phyloP scores from a whole-genome alignment of 2,888 invertebrate genomes.

The Synergus gifuensis region DNA sequence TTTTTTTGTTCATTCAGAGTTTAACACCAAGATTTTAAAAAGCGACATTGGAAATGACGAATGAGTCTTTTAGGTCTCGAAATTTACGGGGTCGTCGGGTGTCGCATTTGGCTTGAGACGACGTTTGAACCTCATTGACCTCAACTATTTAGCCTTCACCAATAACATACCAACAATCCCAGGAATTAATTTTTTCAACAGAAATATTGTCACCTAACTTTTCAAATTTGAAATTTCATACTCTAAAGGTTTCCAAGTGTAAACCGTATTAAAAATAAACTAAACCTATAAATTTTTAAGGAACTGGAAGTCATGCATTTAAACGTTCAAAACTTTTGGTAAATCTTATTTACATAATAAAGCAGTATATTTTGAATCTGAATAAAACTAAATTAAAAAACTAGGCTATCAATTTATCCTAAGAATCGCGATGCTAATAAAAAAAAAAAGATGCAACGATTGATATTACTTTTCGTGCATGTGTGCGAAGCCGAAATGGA shows the following conservation, averaged over 20 bases:
- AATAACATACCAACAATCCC: constrained; percentile 17
- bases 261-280: too few species aligned
- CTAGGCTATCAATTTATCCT: constrained; percentile 25
- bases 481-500: constrained; percentile 15
- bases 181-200: not conserved
- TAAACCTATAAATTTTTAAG: too few species aligned
- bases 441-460: constrained; percentile 10
- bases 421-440: constrained; percentile 11
- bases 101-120: constrained; percentile 28
- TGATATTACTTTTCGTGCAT: constrained; percentile 22
- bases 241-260: too few species aligned
- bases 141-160: constrained; percentile 29
- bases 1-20: not conserved
- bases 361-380: constrained; percentile 4
- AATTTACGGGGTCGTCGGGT: constrained; percentile 22
- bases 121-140: constrained; percentile 31
- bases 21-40: not conserved
- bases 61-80: constrained; percentile 10
- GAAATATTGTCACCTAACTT: too few species aligned
- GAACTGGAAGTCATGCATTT: too few species aligned
- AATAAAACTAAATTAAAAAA: constrained; percentile 22
- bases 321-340: too few species aligned
- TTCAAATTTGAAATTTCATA: too few species aligned
- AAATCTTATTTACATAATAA: constrained; percentile 1
- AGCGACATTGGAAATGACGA: constrained; percentile 26